A percentile compares a stretch with the other conserved stretches of the same genome.
Conservation (phyloP, 2,888 invertebrate genomes). For the Melikaiella ostensackeni region DNA sequence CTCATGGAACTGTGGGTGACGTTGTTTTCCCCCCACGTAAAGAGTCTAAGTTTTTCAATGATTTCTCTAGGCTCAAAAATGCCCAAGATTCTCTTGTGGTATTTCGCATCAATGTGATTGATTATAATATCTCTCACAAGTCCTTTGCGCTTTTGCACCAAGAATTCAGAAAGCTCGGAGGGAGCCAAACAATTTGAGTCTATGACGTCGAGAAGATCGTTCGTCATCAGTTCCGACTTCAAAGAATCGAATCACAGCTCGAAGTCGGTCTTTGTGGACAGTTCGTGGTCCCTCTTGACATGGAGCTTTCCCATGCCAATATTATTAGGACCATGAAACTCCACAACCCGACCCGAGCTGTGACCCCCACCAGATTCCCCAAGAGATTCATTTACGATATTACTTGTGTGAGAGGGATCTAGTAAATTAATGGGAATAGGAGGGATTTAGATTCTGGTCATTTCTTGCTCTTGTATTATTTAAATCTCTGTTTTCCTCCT, state of each 20-base stretch:
- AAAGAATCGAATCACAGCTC: conserved; percentile 46
- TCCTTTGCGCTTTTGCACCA: conserved; percentile 33
- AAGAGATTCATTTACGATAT: too few species aligned
- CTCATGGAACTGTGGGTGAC: background rate
- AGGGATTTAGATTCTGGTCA: too few species aligned
- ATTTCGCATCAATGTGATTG: conserved; percentile 49
- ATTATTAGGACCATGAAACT: too few species aligned
- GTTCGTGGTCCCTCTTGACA: conserved; percentile 40
- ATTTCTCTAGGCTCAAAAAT: conserved; percentile 44
- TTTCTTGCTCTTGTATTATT: too few species aligned
- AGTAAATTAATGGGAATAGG: too few species aligned
- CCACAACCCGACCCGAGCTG: too few species aligned
- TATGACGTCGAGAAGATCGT: conserved; percentile 42
- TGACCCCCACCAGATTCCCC: too few species aligned
- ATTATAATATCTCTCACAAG: conserved; percentile 44
- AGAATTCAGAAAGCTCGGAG: conserved; percentile 1
- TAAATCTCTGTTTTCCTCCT: too few species aligned
- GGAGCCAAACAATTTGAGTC: conserved; percentile 30
- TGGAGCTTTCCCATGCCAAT: background rate
- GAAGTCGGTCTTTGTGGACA: conserved; percentile 41
- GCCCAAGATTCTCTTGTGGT: conserved; percentile 50
- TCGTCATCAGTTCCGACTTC: conserved; percentile 42
- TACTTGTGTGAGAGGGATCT: too few species aligned
- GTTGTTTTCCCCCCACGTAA: conserved; percentile 42
- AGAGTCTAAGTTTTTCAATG: conserved; percentile 41